Base-by-base conservation (phyloP, 2,797 vertebrate genomes). In the Myotis myotis region DNA sequence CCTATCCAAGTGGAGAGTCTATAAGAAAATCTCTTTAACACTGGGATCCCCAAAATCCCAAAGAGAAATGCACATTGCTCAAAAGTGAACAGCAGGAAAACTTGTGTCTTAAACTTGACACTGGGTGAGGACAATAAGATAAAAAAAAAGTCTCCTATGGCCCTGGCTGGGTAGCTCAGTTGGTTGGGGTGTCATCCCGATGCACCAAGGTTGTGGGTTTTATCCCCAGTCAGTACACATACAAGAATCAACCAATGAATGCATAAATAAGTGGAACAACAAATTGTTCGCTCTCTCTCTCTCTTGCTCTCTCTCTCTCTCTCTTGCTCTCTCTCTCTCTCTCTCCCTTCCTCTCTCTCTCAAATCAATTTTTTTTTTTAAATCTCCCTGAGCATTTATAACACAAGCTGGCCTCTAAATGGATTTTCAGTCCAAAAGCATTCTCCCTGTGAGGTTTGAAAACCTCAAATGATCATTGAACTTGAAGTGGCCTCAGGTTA, bases 101-200 rank as follows among this genome's bases (percentile, higher is more conserved):
- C 51, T 84, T 7, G 16, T 88, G 4, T 91, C 90, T 94, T 93
- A 78, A 91, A 80, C 80, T 84, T 91, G 33, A 80, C 57, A 6
- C 16, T 72, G 36, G 41, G 17, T 53, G 66, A 89, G 55, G 55
- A 95, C 9, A 93, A 44, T n/a, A 74, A 74, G 20, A 83, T 57
- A 12, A 74, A 94, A 92, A 38, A 79, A 95, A 94, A 93, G 33
- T 13, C 23, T 64, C 66, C 57, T 62, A 30, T 28, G 57, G 57
- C 12, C 25, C 12, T 28, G 25, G 57, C 57, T 15, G 12, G 57
- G 9, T 28, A 62, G 57, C 57, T 62, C 57, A 28, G 6, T 15
- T 62, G 57, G 57, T 62, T 62, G 4, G 25, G 28, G 11, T 30
- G 12, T 12, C 57, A 62, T 28, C 57, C 57, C 25, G 4, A 60